Evolutionary conservation across 2,888 invertebrate species (phyloP), one percentile per base, ranked within the genome.

Genomic region (Peribatodes rhomboidaria): DNA sequence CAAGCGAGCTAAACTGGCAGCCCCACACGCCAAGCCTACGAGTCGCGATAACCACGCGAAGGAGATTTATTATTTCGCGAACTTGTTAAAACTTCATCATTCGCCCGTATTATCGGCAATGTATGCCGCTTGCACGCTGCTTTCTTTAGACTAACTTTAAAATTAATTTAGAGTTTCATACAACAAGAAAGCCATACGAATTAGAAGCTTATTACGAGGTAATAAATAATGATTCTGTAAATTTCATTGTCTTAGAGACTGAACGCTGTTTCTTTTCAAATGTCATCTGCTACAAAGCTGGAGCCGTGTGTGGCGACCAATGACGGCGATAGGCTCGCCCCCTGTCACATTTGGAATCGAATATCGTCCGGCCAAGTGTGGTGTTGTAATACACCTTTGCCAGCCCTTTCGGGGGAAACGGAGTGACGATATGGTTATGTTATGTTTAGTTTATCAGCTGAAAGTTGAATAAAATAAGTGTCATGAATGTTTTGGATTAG

Each of bases 71-170:
- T 90, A 90, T 92, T 88, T 85, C 77, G 73, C 75, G 75, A 90
- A 92, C 88, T 90, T 90, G 87, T 89, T 90, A 88, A 80, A 92
- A 92, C 89, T 92, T 91, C 83, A 87, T 88, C 88, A 90, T 91
- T 89, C 88, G 81, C 70, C 75, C 78, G 89, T 79, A 90, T 90
- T 89, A 89, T 89, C 89, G 84, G 83, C 77, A 78, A 78, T 77
- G 83, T 84, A 82, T 87, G 87, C 82, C 44, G 41, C 53, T 52
- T 68, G 61, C 46, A 64, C 70, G 64, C 64, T 71, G 13, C 61
- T 18, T 35, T 49, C 54, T 54, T 61, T 62, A 61, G 20, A 10
- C n/a, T 37, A 33, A 66, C 44, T 53, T 56, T 54, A 41, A 20
- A 37, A 60, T 44, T 50, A 60, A 41, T 52, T 52, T 35, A 20